Evolutionary conservation across 2,113 vertebrate species (phyloP).

Genomic region (Neofelis nebulosa): DNA sequence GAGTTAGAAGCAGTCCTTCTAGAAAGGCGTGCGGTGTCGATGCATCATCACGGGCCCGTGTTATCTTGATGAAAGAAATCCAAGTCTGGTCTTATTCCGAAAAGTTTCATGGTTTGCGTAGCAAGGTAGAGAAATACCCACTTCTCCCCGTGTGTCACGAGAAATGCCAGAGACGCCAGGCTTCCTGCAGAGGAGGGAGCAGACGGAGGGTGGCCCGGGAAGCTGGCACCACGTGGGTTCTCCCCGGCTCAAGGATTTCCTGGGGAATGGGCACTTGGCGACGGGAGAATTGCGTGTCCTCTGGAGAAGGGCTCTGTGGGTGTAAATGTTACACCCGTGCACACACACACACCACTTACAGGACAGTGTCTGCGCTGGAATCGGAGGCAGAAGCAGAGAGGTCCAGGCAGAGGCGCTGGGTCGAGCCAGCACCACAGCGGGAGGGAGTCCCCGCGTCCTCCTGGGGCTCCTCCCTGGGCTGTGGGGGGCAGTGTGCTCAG

Average conservation of each 20-base stretch:
- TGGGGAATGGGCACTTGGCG: too few species aligned
- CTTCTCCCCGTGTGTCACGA: rapidly evolving
- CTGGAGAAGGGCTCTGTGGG: background rate
- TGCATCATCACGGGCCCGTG: rapidly evolving
- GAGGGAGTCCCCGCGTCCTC: too few species aligned
- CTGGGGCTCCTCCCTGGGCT: background rate
- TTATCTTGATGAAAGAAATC: background rate
- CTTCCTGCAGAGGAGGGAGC: background rate
- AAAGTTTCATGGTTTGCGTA: too few species aligned
- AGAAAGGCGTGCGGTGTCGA: background rate
- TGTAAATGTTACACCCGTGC: rapidly evolving
- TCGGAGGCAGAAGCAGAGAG: background rate
- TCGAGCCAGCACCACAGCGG: too few species aligned
- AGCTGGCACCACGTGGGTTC: background rate
- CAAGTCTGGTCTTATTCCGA: background rate
- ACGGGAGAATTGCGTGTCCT: rapidly evolving
- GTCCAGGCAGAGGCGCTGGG: background rate
- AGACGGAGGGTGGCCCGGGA: background rate
- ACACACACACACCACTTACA: rapidly evolving
- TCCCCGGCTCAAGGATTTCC: too few species aligned
- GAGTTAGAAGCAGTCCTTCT: background rate
- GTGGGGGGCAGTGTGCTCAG: background rate
- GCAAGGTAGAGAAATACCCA: too few species aligned
- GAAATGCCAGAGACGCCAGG: rapidly evolving
- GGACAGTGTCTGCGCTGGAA: background rate